phyloP scores from a whole-genome alignment of 2,113 vertebrate genomes.

The Notarius quadriscutis region DNA sequence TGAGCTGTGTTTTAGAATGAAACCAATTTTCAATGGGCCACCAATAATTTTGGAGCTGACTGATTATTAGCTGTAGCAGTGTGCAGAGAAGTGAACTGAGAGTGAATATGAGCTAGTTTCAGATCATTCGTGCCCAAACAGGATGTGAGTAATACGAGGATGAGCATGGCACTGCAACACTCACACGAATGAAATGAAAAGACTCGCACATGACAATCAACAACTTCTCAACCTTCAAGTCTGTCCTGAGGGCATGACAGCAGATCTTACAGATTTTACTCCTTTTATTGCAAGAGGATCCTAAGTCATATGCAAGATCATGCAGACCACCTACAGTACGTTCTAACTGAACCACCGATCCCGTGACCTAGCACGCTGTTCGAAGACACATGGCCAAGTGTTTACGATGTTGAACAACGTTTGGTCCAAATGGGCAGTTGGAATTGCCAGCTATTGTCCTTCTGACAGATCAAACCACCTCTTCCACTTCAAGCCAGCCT shows the following conservation, averaged over 20 bases:
- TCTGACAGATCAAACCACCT: neutral
- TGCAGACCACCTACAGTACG: neutral
- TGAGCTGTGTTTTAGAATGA: neutral
- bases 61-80: neutral
- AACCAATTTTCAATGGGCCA: neutral
- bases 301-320: neutral
- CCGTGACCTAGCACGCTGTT: neutral
- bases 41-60: neutral
- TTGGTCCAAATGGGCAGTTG: conserved; percentile 23
- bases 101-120: neutral
- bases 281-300: neutral
- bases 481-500: conserved; percentile 1
- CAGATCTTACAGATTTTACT: neutral
- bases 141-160: neutral
- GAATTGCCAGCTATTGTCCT: conserved; percentile 8
- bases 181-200: neutral
- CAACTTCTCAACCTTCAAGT: neutral
- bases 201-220: neutral
- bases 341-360: neutral
- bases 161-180: neutral
- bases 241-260: no score
- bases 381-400: neutral
- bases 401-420: neutral
- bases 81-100: neutral
- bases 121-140: neutral